A percentile compares a stretch with the other conserved stretches of the same genome.
Conservation (phyloP, 2,113 vertebrate genomes). For the Synodontis membranacea region DNA sequence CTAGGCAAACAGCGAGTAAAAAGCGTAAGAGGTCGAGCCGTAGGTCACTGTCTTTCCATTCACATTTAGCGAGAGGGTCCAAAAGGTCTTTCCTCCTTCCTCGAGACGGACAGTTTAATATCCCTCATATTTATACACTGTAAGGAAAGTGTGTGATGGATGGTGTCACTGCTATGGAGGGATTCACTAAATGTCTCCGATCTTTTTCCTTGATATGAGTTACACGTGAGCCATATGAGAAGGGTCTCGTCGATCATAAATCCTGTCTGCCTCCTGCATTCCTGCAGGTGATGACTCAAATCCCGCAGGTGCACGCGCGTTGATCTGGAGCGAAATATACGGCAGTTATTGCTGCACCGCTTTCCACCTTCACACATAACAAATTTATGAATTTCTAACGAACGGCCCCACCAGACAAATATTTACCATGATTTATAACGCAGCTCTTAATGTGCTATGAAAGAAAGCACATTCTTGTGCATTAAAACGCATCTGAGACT, state of each 20-base stretch:
- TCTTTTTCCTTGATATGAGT: background rate
- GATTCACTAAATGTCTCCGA: constrained; percentile 3
- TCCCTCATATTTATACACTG: constrained; percentile 46
- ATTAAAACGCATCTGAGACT: constrained; percentile 6
- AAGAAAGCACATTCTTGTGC: constrained; percentile 12
- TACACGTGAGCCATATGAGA: constrained; percentile 5
- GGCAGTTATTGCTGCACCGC: constrained; percentile 55
- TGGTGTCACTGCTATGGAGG: constrained; percentile 17
- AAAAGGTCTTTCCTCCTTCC: constrained; percentile 31
- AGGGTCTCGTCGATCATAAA: constrained; percentile 39
- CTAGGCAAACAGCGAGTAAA: constrained; percentile 48
- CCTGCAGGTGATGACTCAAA: constrained; percentile 40
- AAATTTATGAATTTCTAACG: constrained; percentile 34
- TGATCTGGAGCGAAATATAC: constrained; percentile 53
- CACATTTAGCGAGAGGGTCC: constrained; percentile 51
- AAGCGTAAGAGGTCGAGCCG: constrained; percentile 36
- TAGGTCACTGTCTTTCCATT: constrained; percentile 52
- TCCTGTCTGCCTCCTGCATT: constrained; percentile 28
- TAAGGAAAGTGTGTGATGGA: constrained; percentile 30
- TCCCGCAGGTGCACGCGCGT: constrained; percentile 55
- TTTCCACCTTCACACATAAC: constrained; percentile 41
- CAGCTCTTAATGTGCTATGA: constrained; percentile 1
- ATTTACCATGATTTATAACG: constrained; percentile 34
- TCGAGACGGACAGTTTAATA: constrained; percentile 45
- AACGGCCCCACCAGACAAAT: constrained; percentile 40